Conservation (phyloP, 2,113 vertebrate species). For the Pseudopipra pipra region DNA sequence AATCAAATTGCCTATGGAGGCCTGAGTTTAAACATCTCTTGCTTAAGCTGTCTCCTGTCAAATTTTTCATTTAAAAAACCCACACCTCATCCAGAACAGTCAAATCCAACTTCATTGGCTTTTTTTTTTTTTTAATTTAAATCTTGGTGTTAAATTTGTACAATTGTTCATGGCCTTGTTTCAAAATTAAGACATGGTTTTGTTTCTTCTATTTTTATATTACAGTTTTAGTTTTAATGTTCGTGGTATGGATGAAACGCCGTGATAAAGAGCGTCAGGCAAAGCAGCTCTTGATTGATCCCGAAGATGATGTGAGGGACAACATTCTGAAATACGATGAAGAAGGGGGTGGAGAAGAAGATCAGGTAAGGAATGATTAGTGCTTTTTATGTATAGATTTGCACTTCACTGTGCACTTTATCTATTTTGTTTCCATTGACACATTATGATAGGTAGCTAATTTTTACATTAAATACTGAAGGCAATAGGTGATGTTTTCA, state of each 20-base stretch:
- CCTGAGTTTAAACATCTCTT: neutral
- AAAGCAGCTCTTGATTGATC: conserved; percentile 95
- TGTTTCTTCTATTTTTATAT: neutral
- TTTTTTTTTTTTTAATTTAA: neutral
- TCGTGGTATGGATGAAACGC: conserved; percentile 97
- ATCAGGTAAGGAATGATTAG: conserved; percentile 83
- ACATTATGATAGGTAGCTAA: neutral
- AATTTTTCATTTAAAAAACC: neutral
- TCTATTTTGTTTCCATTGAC: neutral
- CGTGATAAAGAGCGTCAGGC: conserved; percentile 94
- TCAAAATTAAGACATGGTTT: neutral
- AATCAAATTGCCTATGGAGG: neutral
- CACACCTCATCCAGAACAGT: neutral
- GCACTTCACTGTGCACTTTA: neutral
- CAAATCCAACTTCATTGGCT: neutral
- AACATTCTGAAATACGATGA: conserved; percentile 98
- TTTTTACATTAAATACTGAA: neutral
- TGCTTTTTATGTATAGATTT: neutral
- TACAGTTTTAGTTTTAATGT: conserved; percentile 91
- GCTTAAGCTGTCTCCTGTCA: neutral
- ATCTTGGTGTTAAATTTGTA: neutral
- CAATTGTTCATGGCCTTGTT: neutral
- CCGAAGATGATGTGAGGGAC: conserved; percentile 94
- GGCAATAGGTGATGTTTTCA: neutral
- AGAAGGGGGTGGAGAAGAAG: conserved; percentile 97